Evolutionary conservation across 1,140 invertebrate species (phyloP).

Genomic region (Hypsibius dujardini): DNA sequence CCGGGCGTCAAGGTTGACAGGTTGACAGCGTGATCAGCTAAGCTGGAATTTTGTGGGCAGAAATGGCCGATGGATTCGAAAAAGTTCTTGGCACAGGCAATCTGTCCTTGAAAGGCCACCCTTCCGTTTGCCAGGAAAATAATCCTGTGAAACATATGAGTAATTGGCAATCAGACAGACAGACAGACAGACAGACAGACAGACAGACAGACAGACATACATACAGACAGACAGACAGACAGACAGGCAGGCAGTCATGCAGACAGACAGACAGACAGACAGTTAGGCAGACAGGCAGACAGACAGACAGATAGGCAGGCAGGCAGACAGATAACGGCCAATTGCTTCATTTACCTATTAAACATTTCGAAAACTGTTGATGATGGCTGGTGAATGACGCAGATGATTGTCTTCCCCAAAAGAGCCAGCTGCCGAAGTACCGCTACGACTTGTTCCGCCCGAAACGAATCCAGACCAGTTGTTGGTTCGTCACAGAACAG

Average conservation of each 20-base stretch:
- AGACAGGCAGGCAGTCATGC: no score
- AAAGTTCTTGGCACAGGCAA: conserved; percentile 26
- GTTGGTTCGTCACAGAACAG: conserved; percentile 66
- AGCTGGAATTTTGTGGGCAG: not conserved
- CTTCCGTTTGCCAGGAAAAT: conserved; percentile 19
- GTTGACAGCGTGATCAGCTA: not conserved
- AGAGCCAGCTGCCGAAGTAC: conserved; percentile 43
- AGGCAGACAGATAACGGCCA: no score
- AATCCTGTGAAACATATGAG: not conserved
- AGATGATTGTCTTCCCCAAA: conserved; percentile 55
- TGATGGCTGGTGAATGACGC: conserved; percentile 40
- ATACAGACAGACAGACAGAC: no score
- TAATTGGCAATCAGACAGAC: no score
- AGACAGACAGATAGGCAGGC: no score
- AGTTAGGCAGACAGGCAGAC: no score
- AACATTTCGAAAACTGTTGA: conserved; percentile 40
- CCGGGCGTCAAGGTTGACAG: not conserved
- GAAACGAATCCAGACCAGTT: conserved; percentile 63
- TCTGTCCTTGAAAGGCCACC: conserved; percentile 27
- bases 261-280: no score
- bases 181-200: no score
- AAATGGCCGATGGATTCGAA: conserved; percentile 22
- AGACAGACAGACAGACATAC: no score
- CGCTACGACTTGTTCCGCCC: conserved; percentile 43
- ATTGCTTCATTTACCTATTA: conserved; percentile 39